Conservation (phyloP, 1,140 invertebrate genomes). For the Rhysida immarginata region DNA sequence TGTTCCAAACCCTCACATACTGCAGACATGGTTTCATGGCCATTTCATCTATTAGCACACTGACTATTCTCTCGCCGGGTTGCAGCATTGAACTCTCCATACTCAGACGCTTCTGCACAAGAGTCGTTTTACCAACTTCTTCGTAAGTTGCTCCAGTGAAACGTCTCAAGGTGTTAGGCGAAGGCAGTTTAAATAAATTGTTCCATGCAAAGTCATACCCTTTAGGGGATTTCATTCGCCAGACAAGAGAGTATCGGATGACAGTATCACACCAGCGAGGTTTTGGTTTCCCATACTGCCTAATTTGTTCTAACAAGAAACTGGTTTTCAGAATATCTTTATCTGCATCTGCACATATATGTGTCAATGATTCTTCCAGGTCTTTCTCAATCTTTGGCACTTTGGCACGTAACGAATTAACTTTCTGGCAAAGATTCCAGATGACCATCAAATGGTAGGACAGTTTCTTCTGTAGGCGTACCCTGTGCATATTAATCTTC, state of each 20-base stretch:
- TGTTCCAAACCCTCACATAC: too few relatives aligned
- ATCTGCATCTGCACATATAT: too few relatives aligned
- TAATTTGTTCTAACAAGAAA: not conserved
- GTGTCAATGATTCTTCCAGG: too few relatives aligned
- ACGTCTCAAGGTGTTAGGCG: not conserved
- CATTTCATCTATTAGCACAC: not conserved
- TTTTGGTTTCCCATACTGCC: not conserved
- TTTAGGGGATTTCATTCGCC: not conserved
- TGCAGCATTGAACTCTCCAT: not conserved
- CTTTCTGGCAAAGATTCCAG: too few relatives aligned
- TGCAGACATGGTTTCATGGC: not conserved
- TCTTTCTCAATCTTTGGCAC: too few relatives aligned
- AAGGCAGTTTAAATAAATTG: not conserved
- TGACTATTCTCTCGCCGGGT: not conserved
- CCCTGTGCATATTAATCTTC: too few relatives aligned
- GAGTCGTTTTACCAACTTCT: not conserved
- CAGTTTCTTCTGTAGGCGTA: too few relatives aligned
- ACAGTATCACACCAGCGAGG: not conserved
- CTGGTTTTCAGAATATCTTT: not conserved
- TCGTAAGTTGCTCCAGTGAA: not conserved
- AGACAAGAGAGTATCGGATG: not conserved
- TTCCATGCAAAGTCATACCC: not conserved
- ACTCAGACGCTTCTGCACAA: not conserved
- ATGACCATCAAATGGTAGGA: too few relatives aligned
- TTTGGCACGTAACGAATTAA: too few relatives aligned